These are phyloP conservation scores for Lipophrys pholis DNA, from an alignment of 2,113 vertebrate species.

Conservation along the genomic window DNA sequence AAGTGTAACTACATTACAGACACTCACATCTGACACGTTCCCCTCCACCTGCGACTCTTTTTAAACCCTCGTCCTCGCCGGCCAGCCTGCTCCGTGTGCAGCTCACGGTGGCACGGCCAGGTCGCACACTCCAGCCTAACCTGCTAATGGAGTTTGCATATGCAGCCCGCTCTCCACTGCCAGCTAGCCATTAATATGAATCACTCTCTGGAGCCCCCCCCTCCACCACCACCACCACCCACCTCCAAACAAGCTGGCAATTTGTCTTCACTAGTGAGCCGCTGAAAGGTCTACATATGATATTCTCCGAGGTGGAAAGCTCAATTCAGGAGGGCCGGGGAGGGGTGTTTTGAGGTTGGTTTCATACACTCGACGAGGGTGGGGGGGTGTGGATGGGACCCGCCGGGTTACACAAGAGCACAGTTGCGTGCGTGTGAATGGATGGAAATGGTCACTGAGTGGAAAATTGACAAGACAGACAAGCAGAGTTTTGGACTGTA, in stretches of 20 bases:
- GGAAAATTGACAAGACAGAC: conserved; percentile 41
- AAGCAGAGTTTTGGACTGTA: conserved; percentile 16
- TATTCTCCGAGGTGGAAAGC: conserved; percentile 76
- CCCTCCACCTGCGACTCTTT: conserved; percentile 60
- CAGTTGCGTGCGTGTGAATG: background rate
- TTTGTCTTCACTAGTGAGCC: conserved; percentile 85
- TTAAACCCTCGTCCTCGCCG: conserved; percentile 2
- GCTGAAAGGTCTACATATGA: conserved; percentile 82
- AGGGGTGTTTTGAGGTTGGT: conserved; percentile 37
- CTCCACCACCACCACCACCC: conserved; percentile 6
- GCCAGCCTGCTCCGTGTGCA: conserved; percentile 36
- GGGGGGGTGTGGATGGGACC: conserved; percentile 10
- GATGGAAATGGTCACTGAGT: conserved; percentile 22
- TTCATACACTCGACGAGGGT: conserved; percentile 46
- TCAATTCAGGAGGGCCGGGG: conserved; percentile 40
- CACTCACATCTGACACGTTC: background rate
- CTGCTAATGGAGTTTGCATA: conserved; percentile 85
- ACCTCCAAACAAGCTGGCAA: conserved; percentile 77
- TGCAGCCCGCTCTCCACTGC: conserved; percentile 75
- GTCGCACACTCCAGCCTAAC: conserved; percentile 79
- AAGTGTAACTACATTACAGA: background rate
- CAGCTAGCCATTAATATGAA: conserved; percentile 85
- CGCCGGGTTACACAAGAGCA: conserved; percentile 25
- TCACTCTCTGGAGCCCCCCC: conserved; percentile 76
- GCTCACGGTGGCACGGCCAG: conserved; percentile 62